Evolutionary conservation across 2,113 vertebrate species (phyloP).

Genomic region (Polypterus senegalus): DNA sequence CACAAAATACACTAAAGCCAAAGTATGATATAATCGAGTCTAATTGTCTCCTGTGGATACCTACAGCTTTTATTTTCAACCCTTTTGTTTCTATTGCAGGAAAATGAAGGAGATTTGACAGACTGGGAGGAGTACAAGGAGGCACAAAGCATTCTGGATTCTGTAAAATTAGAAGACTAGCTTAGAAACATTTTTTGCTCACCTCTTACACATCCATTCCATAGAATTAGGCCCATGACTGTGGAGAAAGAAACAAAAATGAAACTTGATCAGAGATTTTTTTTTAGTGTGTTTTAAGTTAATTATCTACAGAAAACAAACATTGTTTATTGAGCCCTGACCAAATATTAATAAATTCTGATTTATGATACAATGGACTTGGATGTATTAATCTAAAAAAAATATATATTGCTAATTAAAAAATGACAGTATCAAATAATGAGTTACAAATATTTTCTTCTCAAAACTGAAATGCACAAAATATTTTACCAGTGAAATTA

Average conservation of each 20-base stretch:
- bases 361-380: neutral
- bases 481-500: no score
- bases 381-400: neutral
- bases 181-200: constrained; percentile 28
- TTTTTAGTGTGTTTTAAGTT: neutral
- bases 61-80: constrained; percentile 11
- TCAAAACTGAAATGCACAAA: no score
- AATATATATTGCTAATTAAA: no score
- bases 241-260: neutral
- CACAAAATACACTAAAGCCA: no score
- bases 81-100: constrained; percentile 52
- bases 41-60: neutral
- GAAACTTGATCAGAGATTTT: neutral
- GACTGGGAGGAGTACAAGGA: constrained; percentile 82
- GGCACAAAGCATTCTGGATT: constrained; percentile 68
- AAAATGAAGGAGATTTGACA: constrained; percentile 73
- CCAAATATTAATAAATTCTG: neutral
- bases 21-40: no score
- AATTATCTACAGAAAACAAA: constrained; percentile 3
- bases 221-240: constrained; percentile 30
- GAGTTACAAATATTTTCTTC: no score
- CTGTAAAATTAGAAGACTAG: constrained; percentile 79
- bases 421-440: no score
- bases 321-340: neutral
- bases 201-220: constrained; percentile 53